These are phyloP conservation scores for Drosophila ananassae DNA, from an alignment of 1,140 invertebrate species.

Conservation along the genomic window DNA sequence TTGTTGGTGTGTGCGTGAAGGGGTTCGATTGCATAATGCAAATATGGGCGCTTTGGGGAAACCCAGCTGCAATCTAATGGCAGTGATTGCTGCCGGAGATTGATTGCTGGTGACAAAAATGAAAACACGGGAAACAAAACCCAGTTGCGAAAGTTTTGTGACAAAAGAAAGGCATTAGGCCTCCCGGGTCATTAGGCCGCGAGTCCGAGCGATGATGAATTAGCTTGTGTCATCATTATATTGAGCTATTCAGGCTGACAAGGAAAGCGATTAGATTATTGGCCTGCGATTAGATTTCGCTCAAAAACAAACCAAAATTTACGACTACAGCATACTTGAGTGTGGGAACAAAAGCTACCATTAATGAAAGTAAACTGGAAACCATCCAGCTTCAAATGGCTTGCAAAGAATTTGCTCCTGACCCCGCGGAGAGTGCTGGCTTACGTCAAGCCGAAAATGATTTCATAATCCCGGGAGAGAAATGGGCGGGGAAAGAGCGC, in stretches of 20 bases:
- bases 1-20: conserved; percentile 25
- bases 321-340: not conserved
- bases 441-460: conserved; percentile 34
- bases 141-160: conserved; percentile 38
- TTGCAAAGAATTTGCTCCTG: too few species aligned
- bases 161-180: conserved; percentile 45
- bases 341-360: too few species aligned
- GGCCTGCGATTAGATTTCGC: conserved; percentile 31
- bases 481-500: conserved; percentile 24
- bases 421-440: conserved; percentile 6
- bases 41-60: conserved; percentile 21
- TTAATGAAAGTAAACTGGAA: too few species aligned
- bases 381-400: too few species aligned
- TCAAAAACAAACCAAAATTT: conserved; percentile 27
- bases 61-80: conserved; percentile 18
- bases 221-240: conserved; percentile 26
- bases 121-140: conserved; percentile 3
- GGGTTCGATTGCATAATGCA: conserved; percentile 58
- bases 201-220: conserved; percentile 37
- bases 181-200: conserved; percentile 27
- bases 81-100: conserved; percentile 21
- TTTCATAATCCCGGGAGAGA: conserved; percentile 53
- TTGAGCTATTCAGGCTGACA: conserved; percentile 14
- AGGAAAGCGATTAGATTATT: conserved; percentile 32
- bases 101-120: conserved; percentile 33